Conservation (phyloP, 1,140 invertebrate species). For the Heliconius himera region DNA sequence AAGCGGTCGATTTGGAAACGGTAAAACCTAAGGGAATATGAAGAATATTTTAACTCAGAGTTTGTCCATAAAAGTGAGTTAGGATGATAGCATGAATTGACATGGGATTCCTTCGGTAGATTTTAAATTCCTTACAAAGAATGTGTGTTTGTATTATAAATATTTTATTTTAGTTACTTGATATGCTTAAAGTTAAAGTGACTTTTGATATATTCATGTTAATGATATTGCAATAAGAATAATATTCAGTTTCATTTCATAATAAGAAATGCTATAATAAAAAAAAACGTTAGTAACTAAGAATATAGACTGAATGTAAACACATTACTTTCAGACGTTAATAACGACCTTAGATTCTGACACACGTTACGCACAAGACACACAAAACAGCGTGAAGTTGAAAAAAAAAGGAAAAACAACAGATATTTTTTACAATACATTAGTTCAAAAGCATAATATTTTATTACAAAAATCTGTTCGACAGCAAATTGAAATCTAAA, state of each 20-base stretch:
- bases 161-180: too few species aligned
- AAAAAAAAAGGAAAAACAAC: too few species aligned
- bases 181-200: too few species aligned
- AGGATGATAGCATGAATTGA: slow-evolving; percentile 26
- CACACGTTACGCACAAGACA: too few species aligned
- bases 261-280: too few species aligned
- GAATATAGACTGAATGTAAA: too few species aligned
- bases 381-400: too few species aligned
- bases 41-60: slow-evolving; percentile 18
- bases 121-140: slow-evolving; percentile 19
- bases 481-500: neutral
- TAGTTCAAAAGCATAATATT: neutral
- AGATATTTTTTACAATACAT: neutral
- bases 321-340: too few species aligned
- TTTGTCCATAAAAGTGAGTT: slow-evolving; percentile 19
- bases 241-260: too few species aligned
- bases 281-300: too few species aligned
- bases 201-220: too few species aligned
- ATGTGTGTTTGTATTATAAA: neutral
- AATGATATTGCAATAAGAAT: too few species aligned
- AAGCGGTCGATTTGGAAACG: slow-evolving; percentile 23
- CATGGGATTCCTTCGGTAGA: slow-evolving; percentile 7
- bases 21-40: slow-evolving; percentile 14
- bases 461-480: neutral
- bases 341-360: neutral